These are phyloP conservation scores for Cydia amplana DNA, from an alignment of 1,140 invertebrate species.

Conservation along the genomic window DNA sequence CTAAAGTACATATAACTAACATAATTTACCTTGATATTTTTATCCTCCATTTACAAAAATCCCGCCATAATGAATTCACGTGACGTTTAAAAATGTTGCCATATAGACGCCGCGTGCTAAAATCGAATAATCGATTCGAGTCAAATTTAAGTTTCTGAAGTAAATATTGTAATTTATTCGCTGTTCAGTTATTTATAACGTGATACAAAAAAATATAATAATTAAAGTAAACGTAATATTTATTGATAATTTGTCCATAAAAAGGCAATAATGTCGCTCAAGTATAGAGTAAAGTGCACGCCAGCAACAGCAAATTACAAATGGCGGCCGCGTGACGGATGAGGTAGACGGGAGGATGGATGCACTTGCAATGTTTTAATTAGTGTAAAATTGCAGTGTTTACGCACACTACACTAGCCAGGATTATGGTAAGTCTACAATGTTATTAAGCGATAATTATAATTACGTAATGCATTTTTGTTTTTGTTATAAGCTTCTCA, in stretches of 20 bases:
- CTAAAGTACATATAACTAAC: no score
- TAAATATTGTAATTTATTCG: background rate
- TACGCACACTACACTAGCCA: conserved; percentile 38
- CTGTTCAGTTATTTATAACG: conserved; percentile 36
- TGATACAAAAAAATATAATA: conserved; percentile 36
- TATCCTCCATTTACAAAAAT: conserved; percentile 1
- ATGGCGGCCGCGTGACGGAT: conserved; percentile 65
- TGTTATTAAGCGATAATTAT: conserved; percentile 36
- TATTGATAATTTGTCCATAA: background rate
- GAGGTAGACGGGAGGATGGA: conserved; percentile 61
- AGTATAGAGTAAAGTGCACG: conserved; percentile 24
- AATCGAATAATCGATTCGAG: background rate
- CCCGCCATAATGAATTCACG: conserved; percentile 22
- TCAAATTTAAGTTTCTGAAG: background rate
- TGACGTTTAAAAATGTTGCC: conserved; percentile 26
- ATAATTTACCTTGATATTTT: no score
- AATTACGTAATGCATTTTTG: conserved; percentile 58
- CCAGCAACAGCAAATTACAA: conserved; percentile 20
- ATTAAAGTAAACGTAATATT: background rate
- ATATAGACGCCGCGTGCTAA: background rate
- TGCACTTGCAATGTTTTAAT: conserved; percentile 59
- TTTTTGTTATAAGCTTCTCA: conserved; percentile 56
- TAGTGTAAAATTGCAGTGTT: conserved; percentile 46
- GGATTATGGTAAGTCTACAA: conserved; percentile 48
- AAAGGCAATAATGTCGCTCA: conserved; percentile 2